Evolutionary conservation across 2,888 invertebrate species (phyloP).

Genomic region (Philereme vetulata): DNA sequence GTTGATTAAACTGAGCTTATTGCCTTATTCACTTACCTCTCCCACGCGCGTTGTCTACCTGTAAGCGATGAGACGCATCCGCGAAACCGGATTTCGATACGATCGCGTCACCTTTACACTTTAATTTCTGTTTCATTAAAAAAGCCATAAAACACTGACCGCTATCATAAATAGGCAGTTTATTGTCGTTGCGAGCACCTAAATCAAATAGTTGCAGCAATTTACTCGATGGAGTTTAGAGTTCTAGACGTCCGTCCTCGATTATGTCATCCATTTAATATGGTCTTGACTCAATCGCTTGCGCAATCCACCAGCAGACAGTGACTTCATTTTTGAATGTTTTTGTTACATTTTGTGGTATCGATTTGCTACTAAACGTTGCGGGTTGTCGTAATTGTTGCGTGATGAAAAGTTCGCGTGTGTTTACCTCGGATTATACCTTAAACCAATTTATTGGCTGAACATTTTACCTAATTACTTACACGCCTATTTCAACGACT

Average conservation of each 20-base stretch:
- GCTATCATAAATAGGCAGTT: slow-evolving; percentile 39
- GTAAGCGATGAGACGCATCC: slow-evolving; percentile 47
- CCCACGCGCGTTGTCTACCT: slow-evolving; percentile 57
- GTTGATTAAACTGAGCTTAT: slow-evolving; percentile 82
- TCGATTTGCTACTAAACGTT: slow-evolving; percentile 35
- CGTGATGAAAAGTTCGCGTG: slow-evolving; percentile 50
- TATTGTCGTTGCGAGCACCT: slow-evolving; percentile 29
- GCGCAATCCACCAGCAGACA: slow-evolving; percentile 52
- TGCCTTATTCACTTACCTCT: slow-evolving; percentile 75
- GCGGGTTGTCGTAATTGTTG: slow-evolving; percentile 39
- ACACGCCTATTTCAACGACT: slow-evolving; percentile 32
- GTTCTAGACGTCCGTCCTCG: slow-evolving; percentile 39
- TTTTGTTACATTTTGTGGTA: slow-evolving; percentile 31
- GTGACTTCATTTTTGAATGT: slow-evolving; percentile 53
- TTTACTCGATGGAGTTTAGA: slow-evolving; percentile 43
- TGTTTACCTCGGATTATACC: slow-evolving; percentile 48
- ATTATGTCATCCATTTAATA: slow-evolving; percentile 54
- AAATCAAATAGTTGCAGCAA: slow-evolving; percentile 48
- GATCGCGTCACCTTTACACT: slow-evolving; percentile 48
- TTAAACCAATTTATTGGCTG: slow-evolving; percentile 48
- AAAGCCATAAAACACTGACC: slow-evolving; percentile 61
- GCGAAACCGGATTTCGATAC: slow-evolving; percentile 57
- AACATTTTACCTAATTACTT: slow-evolving; percentile 45
- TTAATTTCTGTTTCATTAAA: slow-evolving; percentile 64
- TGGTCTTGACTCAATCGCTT: slow-evolving; percentile 46